These are phyloP conservation scores for Upupa epops DNA, from an alignment of 2,113 vertebrate genomes.

Conservation along the genomic window DNA sequence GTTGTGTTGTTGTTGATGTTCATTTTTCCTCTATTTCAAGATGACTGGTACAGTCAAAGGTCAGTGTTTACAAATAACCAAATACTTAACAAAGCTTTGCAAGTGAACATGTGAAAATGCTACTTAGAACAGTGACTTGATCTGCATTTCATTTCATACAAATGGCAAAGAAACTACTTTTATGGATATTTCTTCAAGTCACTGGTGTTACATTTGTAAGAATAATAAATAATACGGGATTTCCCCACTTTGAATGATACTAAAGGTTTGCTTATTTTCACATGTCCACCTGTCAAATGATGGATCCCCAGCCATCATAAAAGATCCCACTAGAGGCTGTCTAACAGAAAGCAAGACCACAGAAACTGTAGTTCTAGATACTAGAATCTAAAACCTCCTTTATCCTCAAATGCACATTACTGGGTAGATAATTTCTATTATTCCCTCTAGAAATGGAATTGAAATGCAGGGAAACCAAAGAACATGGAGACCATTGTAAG, in stretches of 20 bases:
- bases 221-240: neutral
- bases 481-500: neutral
- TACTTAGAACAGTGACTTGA: neutral
- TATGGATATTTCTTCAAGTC: neutral
- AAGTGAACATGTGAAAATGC: neutral
- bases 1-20: neutral
- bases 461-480: neutral
- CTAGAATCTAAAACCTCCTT: fast-evolving
- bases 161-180: neutral
- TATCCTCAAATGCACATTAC: neutral
- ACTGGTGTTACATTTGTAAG: neutral
- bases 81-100: neutral
- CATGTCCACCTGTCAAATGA: neutral
- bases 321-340: neutral
- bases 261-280: neutral
- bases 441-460: neutral
- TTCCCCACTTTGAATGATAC: neutral
- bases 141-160: neutral
- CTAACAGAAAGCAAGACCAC: neutral
- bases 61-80: too few relatives aligned
- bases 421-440: neutral
- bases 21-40: neutral
- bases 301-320: neutral
- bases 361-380: neutral
- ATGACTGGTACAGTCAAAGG: neutral